These are phyloP conservation scores for Matsumurasca onukii DNA, from an alignment of 1,140 invertebrate species.

Conservation along the genomic window DNA sequence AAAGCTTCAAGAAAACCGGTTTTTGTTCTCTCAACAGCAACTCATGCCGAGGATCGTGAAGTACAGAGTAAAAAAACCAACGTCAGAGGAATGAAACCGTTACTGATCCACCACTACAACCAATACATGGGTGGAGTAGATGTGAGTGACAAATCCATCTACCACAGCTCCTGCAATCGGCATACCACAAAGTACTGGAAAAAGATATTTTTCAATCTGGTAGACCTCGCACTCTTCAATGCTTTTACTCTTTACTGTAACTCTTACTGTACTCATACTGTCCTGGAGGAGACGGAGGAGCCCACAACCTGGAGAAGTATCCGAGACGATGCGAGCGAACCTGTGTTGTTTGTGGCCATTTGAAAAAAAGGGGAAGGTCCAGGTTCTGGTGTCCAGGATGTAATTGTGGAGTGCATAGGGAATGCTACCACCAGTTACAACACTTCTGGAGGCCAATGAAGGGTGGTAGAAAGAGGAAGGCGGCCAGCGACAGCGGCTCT, in stretches of 20 bases:
- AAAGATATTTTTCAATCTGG: conserved; percentile 27
- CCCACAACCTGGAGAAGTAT: background rate
- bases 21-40: background rate
- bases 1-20: background rate
- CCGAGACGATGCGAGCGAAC: background rate
- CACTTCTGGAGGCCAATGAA: conserved; percentile 29
- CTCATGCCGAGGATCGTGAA: background rate
- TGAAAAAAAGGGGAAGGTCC: conserved; percentile 22
- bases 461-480: conserved; percentile 7
- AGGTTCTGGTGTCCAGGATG: conserved; percentile 26
- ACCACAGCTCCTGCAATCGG: too few species aligned
- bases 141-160: too few species aligned
- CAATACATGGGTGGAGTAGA: too few species aligned
- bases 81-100: background rate
- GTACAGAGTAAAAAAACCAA: background rate
- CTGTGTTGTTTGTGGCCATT: conserved; percentile 19
- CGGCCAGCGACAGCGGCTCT: background rate
- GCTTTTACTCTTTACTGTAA: conserved; percentile 8
- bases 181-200: conserved; percentile 23
- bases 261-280: background rate
- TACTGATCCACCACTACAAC: too few species aligned
- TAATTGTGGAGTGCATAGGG: conserved; percentile 28
- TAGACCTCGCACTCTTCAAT: conserved; percentile 16
- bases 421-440: conserved; percentile 14
- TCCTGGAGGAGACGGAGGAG: background rate